A percentile compares a stretch with the other conserved stretches of the same genome.
Conservation (phyloP, 2,113 vertebrate species). For the Erinaceus europaeus region DNA sequence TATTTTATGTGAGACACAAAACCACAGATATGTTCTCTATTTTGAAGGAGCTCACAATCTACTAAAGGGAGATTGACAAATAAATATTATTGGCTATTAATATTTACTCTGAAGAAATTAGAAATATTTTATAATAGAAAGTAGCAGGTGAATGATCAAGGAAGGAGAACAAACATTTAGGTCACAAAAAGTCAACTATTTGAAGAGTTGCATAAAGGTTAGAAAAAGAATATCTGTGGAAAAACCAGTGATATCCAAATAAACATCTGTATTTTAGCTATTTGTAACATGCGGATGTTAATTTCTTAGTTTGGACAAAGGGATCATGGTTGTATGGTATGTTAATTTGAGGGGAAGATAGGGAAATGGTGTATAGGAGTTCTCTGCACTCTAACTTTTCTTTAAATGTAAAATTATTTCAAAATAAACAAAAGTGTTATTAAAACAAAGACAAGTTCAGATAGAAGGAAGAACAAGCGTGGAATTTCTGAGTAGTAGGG, state of each 20-base stretch:
- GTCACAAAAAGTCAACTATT: not conserved
- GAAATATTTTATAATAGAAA: not conserved
- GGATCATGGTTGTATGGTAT: too few relatives aligned
- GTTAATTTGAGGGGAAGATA: too few relatives aligned
- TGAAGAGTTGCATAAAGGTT: not conserved
- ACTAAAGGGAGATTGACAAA: not conserved
- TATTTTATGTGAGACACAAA: slow-evolving; percentile 29
- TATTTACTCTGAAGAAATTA: slow-evolving; percentile 1
- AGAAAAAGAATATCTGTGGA: too few relatives aligned
- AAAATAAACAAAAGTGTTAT: too few relatives aligned
- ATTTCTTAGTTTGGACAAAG: too few relatives aligned
- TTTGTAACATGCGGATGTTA: too few relatives aligned
- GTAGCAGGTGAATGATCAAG: not conserved
- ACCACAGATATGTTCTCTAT: not conserved
- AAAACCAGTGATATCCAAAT: too few relatives aligned
- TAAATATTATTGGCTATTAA: not conserved
- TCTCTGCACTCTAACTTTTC: too few relatives aligned
- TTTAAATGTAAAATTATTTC: too few relatives aligned
- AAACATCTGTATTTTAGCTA: too few relatives aligned
- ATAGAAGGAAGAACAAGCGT: slow-evolving; percentile 6
- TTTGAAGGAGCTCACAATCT: not conserved
- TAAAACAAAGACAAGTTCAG: too few relatives aligned
- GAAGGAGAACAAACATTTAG: not conserved
- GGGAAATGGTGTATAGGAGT: too few relatives aligned
- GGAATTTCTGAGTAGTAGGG: not conserved